Conservation (phyloP, 2,888 invertebrate species). For the Cancer borealis region DNA sequence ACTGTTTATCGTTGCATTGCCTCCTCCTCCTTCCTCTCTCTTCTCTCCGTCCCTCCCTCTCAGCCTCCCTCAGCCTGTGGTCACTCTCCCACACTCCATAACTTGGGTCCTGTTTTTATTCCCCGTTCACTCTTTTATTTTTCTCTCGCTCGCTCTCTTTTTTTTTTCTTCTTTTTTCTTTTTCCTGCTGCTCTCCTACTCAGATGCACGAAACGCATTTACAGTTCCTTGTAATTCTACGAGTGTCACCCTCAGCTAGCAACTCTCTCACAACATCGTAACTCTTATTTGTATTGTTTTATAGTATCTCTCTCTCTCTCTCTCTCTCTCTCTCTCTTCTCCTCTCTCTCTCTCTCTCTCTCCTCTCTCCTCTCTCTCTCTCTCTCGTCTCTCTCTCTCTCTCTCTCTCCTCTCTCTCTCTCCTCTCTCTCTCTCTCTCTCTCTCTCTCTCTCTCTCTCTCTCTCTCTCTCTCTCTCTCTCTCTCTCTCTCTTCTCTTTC, state of each 20-base stretch:
- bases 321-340: neutral
- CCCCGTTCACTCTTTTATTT: neutral
- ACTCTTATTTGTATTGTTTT: too few species aligned
- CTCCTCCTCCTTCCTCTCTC: neutral
- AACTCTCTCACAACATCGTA: neutral
- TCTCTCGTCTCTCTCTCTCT: slow-evolving; percentile 40
- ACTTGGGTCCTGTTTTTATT: slow-evolving; percentile 9
- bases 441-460: slow-evolving; percentile 38
- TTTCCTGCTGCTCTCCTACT: neutral
- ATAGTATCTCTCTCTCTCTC: neutral
- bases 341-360: slow-evolving; percentile 27
- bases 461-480: slow-evolving; percentile 37
- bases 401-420: slow-evolving; percentile 35
- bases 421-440: slow-evolving; percentile 14
- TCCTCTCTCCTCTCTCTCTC: slow-evolving; percentile 30
- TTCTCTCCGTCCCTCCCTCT: neutral
- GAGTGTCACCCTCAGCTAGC: neutral
- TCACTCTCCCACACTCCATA: slow-evolving; percentile 38
- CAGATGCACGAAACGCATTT: neutral
- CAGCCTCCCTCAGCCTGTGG: neutral
- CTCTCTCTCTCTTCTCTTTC: slow-evolving; percentile 5
- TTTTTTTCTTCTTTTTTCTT: neutral
- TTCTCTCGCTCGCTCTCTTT: neutral
- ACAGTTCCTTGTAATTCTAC: neutral
- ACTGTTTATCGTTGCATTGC: neutral